Conservation (phyloP, 1,140 invertebrate species). For the Acromyrmex echinatior region DNA sequence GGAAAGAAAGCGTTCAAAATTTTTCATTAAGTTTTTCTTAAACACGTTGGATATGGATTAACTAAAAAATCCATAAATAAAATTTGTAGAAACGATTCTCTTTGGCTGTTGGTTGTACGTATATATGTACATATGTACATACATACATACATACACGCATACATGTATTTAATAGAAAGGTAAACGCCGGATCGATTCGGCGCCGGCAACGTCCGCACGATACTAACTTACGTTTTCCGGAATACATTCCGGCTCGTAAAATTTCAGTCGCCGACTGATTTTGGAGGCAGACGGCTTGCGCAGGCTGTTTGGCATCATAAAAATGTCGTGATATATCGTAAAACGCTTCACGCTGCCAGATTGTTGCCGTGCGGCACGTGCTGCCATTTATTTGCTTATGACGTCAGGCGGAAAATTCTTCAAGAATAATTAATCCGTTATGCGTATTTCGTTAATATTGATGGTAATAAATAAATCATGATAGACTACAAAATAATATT, state of each 20-base stretch:
- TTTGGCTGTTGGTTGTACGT: neutral
- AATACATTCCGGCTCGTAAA: conserved; percentile 48
- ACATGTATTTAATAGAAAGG: conserved; percentile 25
- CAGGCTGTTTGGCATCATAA: conserved; percentile 44
- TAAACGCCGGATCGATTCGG: conserved; percentile 24
- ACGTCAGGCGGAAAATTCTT: conserved; percentile 28
- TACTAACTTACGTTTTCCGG: conserved; percentile 48
- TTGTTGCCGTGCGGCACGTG: conserved; percentile 42
- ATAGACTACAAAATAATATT: neutral
- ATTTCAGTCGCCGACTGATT: conserved; percentile 44
- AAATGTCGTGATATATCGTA: conserved; percentile 50
- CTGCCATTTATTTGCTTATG: conserved; percentile 10
- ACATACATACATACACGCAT: neutral
- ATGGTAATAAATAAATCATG: neutral
- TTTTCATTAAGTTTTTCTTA: neutral
- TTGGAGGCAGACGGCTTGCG: conserved; percentile 18
- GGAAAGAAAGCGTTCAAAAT: neutral
- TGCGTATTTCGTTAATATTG: neutral
- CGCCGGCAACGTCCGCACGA: neutral
- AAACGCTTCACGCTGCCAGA: conserved; percentile 46
- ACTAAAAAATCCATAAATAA: neutral
- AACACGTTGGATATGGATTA: neutral
- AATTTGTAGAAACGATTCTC: neutral
- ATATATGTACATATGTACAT: neutral
- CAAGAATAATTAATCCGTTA: neutral